Evolutionary conservation across 2,888 invertebrate species (phyloP).

Genomic region (Arge pagana): DNA sequence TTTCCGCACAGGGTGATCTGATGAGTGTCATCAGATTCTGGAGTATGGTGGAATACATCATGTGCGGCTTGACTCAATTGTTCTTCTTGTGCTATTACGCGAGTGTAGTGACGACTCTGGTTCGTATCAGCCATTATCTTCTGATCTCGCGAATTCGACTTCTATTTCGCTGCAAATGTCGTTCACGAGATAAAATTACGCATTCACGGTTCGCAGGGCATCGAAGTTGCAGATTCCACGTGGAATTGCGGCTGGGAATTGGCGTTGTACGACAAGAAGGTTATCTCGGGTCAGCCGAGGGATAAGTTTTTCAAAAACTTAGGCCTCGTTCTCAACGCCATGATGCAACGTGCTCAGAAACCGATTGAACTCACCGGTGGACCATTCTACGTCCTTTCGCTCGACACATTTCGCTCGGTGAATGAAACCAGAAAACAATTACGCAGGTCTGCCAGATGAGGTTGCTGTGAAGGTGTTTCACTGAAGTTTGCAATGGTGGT

Average conservation of each 20-base stretch:
- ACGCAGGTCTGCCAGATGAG: too few relatives aligned
- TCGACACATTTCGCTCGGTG: constrained; percentile 40
- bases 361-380: constrained; percentile 39
- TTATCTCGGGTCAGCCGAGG: not conserved
- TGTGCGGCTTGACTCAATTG: constrained; percentile 30
- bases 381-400: constrained; percentile 39
- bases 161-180: too few relatives aligned
- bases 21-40: constrained; percentile 30
- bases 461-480: too few relatives aligned
- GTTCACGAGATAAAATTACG: not conserved
- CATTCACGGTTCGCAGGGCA: constrained; percentile 30
- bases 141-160: too few relatives aligned
- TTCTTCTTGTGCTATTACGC: constrained; percentile 39
- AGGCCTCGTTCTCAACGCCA: too few relatives aligned
- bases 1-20: constrained; percentile 4
- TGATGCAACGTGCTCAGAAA: constrained; percentile 34
- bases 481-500: too few relatives aligned
- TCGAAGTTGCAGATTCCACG: constrained; percentile 34
- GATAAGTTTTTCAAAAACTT: too few relatives aligned
- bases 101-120: constrained; percentile 34
- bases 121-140: too few relatives aligned
- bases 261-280: not conserved
- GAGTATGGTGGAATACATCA: constrained; percentile 37
- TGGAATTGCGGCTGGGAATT: constrained; percentile 39
- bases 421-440: too few relatives aligned